Percentiles rank a stretch among this genome's conserved stretches.
phyloP scores from a whole-genome alignment of 2,113 vertebrate genomes.

The Dasypus novemcinctus region DNA sequence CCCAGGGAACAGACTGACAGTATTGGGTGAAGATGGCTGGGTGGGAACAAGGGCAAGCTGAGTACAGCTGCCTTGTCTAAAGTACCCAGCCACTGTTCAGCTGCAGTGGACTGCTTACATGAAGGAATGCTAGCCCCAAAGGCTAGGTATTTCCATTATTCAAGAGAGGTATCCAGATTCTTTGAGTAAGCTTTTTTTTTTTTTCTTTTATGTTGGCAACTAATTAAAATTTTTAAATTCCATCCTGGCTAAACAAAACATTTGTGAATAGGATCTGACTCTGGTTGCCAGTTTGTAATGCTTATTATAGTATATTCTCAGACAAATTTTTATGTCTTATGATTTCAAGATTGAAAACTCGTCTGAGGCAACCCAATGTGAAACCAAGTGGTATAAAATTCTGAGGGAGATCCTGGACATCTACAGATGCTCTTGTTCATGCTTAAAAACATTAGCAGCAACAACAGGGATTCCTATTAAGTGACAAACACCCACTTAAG shows the following conservation, averaged over 20 bases:
- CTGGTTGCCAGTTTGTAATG: not conserved
- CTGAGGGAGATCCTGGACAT: conserved; percentile 7
- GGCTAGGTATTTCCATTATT: not conserved
- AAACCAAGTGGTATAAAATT: conserved; percentile 9
- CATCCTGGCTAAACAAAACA: not conserved
- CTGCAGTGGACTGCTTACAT: not conserved
- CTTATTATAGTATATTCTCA: not conserved
- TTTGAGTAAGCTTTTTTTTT: not conserved
- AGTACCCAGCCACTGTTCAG: not conserved
- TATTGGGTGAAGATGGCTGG: not conserved
- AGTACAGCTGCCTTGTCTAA: not conserved
- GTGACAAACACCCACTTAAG: conserved; percentile 61
- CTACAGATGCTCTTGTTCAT: not conserved
- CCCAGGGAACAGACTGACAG: not conserved
- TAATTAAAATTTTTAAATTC: not conserved
- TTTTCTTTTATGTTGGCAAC: not conserved
- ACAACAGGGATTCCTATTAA: conserved; percentile 62
- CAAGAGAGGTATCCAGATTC: not conserved
- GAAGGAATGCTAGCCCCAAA: not conserved
- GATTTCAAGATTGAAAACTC: conserved; percentile 44
- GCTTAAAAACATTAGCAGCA: conserved; percentile 60
- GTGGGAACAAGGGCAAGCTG: not conserved
- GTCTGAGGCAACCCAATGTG: not conserved
- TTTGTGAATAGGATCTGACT: not conserved
- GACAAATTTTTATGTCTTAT: not conserved